Conservation (phyloP, 2,888 invertebrate species). For the Taenaris catops region DNA sequence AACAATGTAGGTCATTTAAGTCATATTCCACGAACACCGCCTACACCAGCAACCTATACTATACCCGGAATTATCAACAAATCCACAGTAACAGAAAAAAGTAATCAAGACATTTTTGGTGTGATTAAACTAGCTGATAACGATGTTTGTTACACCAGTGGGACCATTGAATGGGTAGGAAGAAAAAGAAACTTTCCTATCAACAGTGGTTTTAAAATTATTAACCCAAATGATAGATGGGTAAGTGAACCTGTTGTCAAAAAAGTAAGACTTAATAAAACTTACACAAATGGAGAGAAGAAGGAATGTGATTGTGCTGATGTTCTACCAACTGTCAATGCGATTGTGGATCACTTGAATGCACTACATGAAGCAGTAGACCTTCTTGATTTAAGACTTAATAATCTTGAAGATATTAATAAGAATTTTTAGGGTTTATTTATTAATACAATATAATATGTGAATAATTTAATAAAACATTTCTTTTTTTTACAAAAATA, state of each 20-base stretch:
- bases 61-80: conserved; percentile 46
- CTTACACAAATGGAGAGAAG: conserved; percentile 31
- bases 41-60: conserved; percentile 50
- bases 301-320: conserved; percentile 63
- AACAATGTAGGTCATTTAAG: conserved; percentile 54
- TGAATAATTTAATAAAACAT: background rate
- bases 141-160: conserved; percentile 72
- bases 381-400: conserved; percentile 74
- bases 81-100: conserved; percentile 29
- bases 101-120: conserved; percentile 50
- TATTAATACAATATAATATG: too few species aligned
- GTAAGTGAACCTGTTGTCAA: conserved; percentile 39
- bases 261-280: conserved; percentile 38
- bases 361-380: conserved; percentile 77
- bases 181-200: conserved; percentile 61
- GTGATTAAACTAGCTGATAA: conserved; percentile 63
- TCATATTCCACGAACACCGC: conserved; percentile 60
- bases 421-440: conserved; percentile 14
- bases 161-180: conserved; percentile 70
- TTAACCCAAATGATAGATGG: conserved; percentile 36
- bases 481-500: conserved; percentile 7
- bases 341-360: conserved; percentile 77
- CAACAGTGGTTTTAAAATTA: conserved; percentile 65
- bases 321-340: conserved; percentile 70
- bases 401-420: conserved; percentile 62